Evolutionary conservation across 2,113 vertebrate genomes (phyloP).

Genomic region (Empidonax traillii): DNA sequence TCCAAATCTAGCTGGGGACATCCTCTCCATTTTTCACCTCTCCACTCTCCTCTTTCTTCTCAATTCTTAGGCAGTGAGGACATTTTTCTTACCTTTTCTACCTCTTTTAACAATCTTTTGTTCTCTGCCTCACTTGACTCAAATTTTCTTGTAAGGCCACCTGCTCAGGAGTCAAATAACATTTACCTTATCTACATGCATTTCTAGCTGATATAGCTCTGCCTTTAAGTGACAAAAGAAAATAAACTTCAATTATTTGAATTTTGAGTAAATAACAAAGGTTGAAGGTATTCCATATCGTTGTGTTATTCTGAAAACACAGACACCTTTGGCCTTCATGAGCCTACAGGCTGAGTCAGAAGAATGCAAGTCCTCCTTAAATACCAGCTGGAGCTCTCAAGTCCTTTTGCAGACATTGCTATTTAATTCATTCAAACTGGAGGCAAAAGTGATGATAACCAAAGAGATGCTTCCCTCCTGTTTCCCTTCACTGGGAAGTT

Average conservation of each 20-base stretch:
- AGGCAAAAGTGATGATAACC: background rate
- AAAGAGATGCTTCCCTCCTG: background rate
- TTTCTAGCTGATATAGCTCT: background rate
- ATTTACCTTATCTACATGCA: background rate
- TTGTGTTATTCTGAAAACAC: background rate
- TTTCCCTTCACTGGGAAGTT: background rate
- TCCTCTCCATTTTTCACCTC: background rate
- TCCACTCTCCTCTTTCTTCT: background rate
- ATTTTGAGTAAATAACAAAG: background rate
- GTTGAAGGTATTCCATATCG: background rate
- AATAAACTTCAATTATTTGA: background rate
- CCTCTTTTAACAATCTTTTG: background rate
- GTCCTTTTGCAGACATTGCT: background rate
- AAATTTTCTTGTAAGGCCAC: background rate
- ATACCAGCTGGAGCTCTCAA: background rate
- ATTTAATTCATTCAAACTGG: background rate
- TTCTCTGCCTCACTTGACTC: background rate
- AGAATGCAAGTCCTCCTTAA: background rate
- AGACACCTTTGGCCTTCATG: background rate
- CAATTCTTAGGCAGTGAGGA: background rate
- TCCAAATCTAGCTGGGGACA: background rate
- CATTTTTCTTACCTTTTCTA: background rate
- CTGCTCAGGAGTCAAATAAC: background rate
- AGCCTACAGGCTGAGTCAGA: background rate
- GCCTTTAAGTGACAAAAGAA: background rate